These are phyloP conservation scores for Thomomys bottae DNA, from an alignment of 2,113 vertebrate genomes.

Conservation along the genomic window DNA sequence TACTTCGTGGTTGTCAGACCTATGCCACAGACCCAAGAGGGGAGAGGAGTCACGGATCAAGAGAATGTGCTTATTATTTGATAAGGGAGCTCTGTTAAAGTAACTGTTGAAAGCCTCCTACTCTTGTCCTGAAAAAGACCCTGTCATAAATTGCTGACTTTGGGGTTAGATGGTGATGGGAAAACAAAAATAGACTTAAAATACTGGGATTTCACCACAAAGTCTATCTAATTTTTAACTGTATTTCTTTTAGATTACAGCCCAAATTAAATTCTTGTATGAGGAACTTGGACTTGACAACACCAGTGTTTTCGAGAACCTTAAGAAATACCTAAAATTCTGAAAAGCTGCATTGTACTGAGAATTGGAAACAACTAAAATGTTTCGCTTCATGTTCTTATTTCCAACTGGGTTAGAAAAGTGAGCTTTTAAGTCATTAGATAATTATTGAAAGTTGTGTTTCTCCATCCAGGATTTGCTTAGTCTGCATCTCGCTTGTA, in stretches of 20 bases:
- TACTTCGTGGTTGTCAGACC: not conserved
- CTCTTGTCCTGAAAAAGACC: not conserved
- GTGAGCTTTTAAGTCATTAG: conserved; percentile 51
- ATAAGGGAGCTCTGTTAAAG: not conserved
- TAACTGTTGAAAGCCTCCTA: not conserved
- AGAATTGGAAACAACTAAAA: conserved; percentile 13
- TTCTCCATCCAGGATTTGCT: conserved; percentile 27
- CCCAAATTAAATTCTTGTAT: conserved; percentile 93
- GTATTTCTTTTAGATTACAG: conserved; percentile 88
- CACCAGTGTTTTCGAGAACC: conserved; percentile 61
- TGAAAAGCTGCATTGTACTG: conserved; percentile 50
- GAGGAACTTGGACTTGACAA: conserved; percentile 88
- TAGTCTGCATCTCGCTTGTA: not conserved
- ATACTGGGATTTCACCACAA: not conserved
- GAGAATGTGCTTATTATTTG: not conserved
- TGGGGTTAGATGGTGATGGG: not conserved
- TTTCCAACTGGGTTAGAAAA: conserved; percentile 39
- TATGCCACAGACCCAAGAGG: not conserved
- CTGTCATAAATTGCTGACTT: not conserved
- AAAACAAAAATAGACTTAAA: not conserved
- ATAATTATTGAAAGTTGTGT: conserved; percentile 26
- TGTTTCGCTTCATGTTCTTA: conserved; percentile 53
- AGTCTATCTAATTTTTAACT: conserved; percentile 33
- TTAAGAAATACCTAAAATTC: conserved; percentile 76
- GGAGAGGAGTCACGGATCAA: not conserved